Percentiles rank a stretch among this genome's conserved stretches.
Conservation (phyloP, 2,797 vertebrate genomes). For the Myotis vivesi region DNA sequence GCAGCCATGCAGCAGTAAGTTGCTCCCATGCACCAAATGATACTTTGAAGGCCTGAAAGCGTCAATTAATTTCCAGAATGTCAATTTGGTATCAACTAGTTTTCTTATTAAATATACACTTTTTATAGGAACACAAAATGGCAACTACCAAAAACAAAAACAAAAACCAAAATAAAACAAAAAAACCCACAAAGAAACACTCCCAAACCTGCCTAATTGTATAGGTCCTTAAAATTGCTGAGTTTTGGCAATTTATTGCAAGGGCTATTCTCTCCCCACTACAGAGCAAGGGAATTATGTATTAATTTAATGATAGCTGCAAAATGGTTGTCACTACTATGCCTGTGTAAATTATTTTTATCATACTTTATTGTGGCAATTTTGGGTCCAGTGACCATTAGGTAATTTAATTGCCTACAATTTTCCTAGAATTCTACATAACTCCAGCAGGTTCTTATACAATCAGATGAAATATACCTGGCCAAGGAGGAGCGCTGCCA, state of each 20-base stretch:
- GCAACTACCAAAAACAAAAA: neutral
- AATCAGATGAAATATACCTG: neutral
- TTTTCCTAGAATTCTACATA: neutral
- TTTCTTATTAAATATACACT: neutral
- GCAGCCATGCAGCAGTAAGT: neutral
- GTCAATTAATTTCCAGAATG: neutral
- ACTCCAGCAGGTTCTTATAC: accelerated
- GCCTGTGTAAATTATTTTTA: neutral
- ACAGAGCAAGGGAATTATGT: neutral
- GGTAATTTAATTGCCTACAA: neutral
- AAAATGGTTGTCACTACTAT: neutral
- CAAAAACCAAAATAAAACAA: neutral
- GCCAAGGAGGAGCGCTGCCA: neutral
- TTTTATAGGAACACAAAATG: neutral
- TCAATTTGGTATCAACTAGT: neutral
- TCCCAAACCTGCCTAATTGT: neutral
- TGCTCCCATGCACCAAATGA: neutral
- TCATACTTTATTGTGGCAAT: neutral
- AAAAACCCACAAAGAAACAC: neutral
- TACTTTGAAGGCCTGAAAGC: neutral
- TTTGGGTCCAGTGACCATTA: neutral
- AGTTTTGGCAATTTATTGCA: neutral
- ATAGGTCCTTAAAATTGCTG: neutral
- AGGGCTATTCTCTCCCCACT: neutral
- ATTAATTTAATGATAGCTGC: neutral